These are phyloP conservation scores for Luscinia megarhynchos DNA, from an alignment of 2,797 vertebrate genomes.

Conservation along the genomic window DNA sequence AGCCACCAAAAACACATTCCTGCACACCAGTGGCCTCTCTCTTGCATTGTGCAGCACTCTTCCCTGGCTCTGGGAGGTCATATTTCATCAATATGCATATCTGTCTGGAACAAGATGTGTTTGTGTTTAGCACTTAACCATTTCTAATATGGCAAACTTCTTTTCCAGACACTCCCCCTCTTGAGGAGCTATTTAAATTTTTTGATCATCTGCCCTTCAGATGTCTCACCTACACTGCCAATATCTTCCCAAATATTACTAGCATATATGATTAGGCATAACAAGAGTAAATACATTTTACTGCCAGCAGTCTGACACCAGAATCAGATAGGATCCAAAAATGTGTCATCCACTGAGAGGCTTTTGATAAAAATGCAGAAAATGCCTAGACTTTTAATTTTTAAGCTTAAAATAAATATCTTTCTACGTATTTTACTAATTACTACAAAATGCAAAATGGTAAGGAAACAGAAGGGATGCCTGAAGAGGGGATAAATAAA, in stretches of 20 bases:
- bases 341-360: background rate
- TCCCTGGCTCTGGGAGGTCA: background rate
- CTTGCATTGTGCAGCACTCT: background rate
- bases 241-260: constrained; percentile 10
- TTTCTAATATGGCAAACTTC: background rate
- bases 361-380: background rate
- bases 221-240: constrained; percentile 18
- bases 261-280: background rate
- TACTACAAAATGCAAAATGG: background rate
- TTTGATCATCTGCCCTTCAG: background rate
- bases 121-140: background rate
- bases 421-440: background rate
- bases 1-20: background rate
- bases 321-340: constrained; percentile 13
- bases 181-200: background rate
- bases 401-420: background rate
- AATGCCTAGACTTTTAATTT: background rate
- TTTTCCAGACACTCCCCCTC: background rate
- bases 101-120: background rate
- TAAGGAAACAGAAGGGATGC: background rate
- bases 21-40: background rate
- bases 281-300: constrained; percentile 23
- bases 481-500: background rate
- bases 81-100: background rate
- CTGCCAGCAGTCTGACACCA: constrained; percentile 18